Evolutionary conservation across 2,888 invertebrate species (phyloP).

Genomic region (Lithophane ornitopus): DNA sequence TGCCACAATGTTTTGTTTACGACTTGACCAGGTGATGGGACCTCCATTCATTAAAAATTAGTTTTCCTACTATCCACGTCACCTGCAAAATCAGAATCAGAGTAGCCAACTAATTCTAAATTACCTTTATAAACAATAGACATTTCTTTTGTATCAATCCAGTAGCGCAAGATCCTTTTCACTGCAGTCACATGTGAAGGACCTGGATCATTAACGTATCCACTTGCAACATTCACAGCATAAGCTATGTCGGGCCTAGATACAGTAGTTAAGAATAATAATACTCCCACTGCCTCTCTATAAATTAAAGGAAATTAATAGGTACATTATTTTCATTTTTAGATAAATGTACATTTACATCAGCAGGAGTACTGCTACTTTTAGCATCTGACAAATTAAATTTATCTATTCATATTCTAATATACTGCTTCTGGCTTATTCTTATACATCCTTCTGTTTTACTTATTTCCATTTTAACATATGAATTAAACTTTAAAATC

Average conservation of each 20-base stretch:
- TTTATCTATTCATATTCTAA: conserved; percentile 60
- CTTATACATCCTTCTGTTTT: conserved; percentile 41
- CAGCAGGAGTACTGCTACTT: conserved; percentile 41
- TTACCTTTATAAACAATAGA: too few relatives aligned
- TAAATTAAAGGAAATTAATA: background rate
- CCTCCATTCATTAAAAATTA: conserved; percentile 3
- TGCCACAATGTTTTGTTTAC: background rate
- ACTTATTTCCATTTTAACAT: conserved; percentile 64
- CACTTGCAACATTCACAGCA: too few relatives aligned
- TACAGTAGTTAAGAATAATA: background rate
- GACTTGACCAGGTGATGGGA: background rate
- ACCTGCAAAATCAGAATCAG: background rate
- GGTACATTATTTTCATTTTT: background rate
- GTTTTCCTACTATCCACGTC: background rate
- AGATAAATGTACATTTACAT: too few relatives aligned
- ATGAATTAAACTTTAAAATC: conserved; percentile 53
- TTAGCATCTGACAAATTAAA: conserved; percentile 62
- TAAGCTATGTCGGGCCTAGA: background rate
- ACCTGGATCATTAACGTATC: too few relatives aligned
- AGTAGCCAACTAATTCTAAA: background rate
- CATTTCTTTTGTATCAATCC: too few relatives aligned
- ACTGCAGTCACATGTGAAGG: too few relatives aligned
- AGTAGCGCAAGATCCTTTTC: too few relatives aligned
- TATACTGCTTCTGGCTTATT: too few relatives aligned
- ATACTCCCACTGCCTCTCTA: background rate